These are phyloP conservation scores for Epizoanthus rinbou DNA, from an alignment of 92 coral and sea anemone species.

Conservation along the genomic window DNA sequence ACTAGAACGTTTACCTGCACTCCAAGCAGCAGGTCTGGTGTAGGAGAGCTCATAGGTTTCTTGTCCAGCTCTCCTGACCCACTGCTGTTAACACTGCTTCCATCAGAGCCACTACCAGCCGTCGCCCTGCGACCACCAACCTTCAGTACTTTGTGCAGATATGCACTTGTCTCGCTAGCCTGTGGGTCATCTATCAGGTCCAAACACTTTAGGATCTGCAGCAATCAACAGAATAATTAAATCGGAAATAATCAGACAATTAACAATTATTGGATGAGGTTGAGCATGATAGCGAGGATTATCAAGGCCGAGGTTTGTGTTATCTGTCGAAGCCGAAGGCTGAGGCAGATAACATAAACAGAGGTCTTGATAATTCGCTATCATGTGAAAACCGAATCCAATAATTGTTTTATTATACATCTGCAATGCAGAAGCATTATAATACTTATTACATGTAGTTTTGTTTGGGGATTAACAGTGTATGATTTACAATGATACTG, in stretches of 20 bases:
- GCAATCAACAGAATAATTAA: background rate
- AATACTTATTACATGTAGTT: no score
- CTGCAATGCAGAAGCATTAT: no score
- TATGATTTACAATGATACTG: background rate
- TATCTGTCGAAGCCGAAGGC: no score
- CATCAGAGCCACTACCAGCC: conserved; percentile 12
- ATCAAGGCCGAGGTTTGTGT: no score
- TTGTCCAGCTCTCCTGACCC: conserved; percentile 34
- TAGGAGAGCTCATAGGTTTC: conserved; percentile 39
- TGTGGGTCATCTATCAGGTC: conserved; percentile 84
- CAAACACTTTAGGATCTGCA: conserved; percentile 75
- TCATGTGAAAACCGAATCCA: no score
- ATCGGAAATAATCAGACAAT: no score
- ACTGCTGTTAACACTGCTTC: conserved; percentile 10
- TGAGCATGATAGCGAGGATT: no score
- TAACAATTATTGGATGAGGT: no score
- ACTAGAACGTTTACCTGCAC: conserved; percentile 61
- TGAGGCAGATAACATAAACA: no score
- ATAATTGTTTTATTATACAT: no score
- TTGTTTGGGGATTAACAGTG: no score
- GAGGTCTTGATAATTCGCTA: no score
- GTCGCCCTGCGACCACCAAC: conserved; percentile 46
- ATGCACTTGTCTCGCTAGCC: conserved; percentile 82
- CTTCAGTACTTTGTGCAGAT: conserved; percentile 81
- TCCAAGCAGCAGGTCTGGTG: conserved; percentile 78